These are phyloP conservation scores for Micrasema longulum DNA, from an alignment of 1,140 invertebrate species.

Conservation along the genomic window DNA sequence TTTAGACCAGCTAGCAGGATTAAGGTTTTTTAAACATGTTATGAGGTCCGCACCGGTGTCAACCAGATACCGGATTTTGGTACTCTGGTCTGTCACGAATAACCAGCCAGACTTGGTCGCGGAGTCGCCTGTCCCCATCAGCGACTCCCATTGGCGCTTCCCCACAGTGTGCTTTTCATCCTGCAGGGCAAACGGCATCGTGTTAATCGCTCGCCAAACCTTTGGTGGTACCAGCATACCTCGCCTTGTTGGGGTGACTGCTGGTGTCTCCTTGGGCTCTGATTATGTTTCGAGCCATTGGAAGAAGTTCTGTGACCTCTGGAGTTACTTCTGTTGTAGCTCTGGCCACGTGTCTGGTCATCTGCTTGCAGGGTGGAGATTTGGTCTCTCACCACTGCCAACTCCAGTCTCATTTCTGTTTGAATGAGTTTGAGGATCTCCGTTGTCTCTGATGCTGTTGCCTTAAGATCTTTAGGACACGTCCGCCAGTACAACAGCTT, in stretches of 20 bases:
- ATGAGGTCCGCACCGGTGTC: constrained; percentile 17
- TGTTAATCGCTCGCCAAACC: not conserved
- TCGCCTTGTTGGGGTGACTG: not conserved
- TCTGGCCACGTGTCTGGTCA: not conserved
- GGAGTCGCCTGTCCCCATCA: not conserved
- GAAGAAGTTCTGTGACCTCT: not conserved
- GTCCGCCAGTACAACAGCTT: constrained; percentile 50
- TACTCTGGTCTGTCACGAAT: not conserved
- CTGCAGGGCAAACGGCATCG: not conserved
- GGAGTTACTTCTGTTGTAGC: not conserved
- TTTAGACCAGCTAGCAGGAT: too few relatives aligned
- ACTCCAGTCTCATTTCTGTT: not conserved
- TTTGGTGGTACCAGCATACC: constrained; percentile 6
- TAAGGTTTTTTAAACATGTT: too few relatives aligned
- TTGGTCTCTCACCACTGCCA: not conserved
- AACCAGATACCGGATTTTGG: not conserved
- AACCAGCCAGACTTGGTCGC: not conserved
- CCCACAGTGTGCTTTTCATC: not conserved
- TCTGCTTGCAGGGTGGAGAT: not conserved
- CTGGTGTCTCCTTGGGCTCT: not conserved
- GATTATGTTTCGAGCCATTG: not conserved
- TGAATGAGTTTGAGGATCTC: too few relatives aligned
- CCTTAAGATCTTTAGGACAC: not conserved
- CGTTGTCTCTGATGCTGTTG: too few relatives aligned
- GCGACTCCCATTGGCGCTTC: constrained; percentile 7